Evolutionary conservation across 37 sponge, comb jelly and placozoan species (phyloP), one percentile per base, ranked within the genome.

Genomic region (Chondrilla cf. caribensis): DNA sequence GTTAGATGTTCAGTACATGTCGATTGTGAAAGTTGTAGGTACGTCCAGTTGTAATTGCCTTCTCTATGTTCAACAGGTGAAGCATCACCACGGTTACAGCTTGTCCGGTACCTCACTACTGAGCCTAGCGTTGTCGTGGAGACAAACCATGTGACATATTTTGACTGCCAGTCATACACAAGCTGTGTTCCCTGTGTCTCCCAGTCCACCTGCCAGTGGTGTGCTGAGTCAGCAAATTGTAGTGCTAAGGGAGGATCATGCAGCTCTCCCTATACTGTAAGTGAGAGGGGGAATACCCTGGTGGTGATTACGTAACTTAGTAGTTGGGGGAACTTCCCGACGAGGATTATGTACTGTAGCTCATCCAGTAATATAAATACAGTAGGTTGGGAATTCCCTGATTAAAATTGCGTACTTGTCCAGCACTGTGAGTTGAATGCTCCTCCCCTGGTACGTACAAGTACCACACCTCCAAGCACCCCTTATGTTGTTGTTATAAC

Each of bases 151-250:
- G 11, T 73, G 42, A 73, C 41, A 1, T 73, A 43, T 9, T 73
- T 73, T 73, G 76, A 73, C 43, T 73, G 76, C 36, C 76, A 37
- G 25, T 39, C 76, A 15, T 73, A n/a, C 36, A 37, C 2, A 11
- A 73, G 76, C 42, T 73, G 76, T 73, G 44, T 19, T 73, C 25
- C 2, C 21, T 73, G 76, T 6, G 76, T 73, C 15, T n/a, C 38
- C 24, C 76, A 73, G 44, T 32, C 8, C 1, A 73, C 76, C 2
- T 73, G 76, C 6, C 43, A 73, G 76, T 73, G 76, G 76, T 73
- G 76, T 38, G n/a, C 76, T 18, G 40, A 37, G 8, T 32, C 29
- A n/a, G 24, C 36, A 39, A 37, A 17, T 22, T 73, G 76, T 38
- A 40, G 40, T n/a, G 42, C 76, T 4, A 42, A 24, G 24, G 44